Evolutionary conservation across 2,888 invertebrate species (phyloP).

Genomic region (Dryomyza anilis): DNA sequence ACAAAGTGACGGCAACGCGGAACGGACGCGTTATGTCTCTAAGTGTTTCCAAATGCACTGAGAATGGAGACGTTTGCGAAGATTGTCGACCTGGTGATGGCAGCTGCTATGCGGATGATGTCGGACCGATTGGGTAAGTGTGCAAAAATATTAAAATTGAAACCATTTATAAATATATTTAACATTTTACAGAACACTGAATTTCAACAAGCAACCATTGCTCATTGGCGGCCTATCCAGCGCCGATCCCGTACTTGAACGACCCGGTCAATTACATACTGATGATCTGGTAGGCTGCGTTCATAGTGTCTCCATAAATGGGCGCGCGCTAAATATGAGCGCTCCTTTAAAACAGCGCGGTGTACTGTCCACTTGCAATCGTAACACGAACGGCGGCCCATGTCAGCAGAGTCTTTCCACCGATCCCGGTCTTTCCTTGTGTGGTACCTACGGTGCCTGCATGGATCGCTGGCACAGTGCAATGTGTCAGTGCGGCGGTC

Average conservation of each 20-base stretch:
- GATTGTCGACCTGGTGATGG: slow-evolving; percentile 85
- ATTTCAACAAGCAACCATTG: slow-evolving; percentile 87
- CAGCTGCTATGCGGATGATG: slow-evolving; percentile 82
- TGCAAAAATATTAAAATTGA: too few species aligned
- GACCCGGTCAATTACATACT: slow-evolving; percentile 87
- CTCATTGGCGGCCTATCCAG: slow-evolving; percentile 83
- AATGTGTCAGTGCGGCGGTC: slow-evolving; percentile 73
- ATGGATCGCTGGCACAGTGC: slow-evolving; percentile 83
- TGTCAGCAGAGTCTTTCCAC: slow-evolving; percentile 64
- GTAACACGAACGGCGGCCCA: slow-evolving; percentile 70
- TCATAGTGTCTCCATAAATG: slow-evolving; percentile 88
- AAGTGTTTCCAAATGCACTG: slow-evolving; percentile 79
- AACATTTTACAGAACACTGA: slow-evolving; percentile 73
- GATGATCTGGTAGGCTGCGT: slow-evolving; percentile 95
- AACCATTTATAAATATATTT: not conserved
- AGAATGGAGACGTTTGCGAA: slow-evolving; percentile 84
- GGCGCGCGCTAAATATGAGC: slow-evolving; percentile 80
- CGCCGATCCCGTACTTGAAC: slow-evolving; percentile 84
- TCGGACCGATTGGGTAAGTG: slow-evolving; percentile 86
- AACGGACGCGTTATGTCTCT: slow-evolving; percentile 87
- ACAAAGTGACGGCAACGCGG: slow-evolving; percentile 87
- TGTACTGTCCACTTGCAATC: slow-evolving; percentile 77
- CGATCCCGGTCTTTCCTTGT: slow-evolving; percentile 60
- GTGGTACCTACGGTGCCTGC: slow-evolving; percentile 73
- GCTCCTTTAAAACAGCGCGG: slow-evolving; percentile 75